Percentiles rank a stretch among this genome's conserved stretches.
Evolutionary conservation across 2,797 vertebrate species (phyloP).

Genomic region (Clarias fuscus): DNA sequence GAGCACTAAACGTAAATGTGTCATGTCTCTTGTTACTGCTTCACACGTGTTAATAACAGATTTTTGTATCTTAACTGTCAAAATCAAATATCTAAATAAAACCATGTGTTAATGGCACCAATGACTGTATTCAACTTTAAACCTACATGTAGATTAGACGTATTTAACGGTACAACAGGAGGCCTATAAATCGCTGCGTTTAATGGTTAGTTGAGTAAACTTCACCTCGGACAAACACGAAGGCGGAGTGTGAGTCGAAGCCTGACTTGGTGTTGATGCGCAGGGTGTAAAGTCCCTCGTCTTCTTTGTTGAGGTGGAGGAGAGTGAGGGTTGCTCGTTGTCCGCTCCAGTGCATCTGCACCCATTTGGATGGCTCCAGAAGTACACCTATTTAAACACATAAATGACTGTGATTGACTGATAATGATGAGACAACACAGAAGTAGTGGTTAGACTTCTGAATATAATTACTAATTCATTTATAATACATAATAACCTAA

Average conservation of each 20-base stretch:
- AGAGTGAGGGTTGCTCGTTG: conserved; percentile 87
- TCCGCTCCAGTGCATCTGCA: conserved; percentile 88
- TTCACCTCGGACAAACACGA: conserved; percentile 93
- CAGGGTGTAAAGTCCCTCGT: conserved; percentile 94
- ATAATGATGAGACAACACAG: background rate
- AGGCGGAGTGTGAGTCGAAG: conserved; percentile 87
- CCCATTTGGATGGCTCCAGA: conserved; percentile 89
- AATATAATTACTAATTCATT: background rate
- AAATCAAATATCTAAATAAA: background rate
- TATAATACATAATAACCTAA: background rate
- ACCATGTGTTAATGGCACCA: background rate
- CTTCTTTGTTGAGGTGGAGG: conserved; percentile 95
- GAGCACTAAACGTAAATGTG: too few relatives aligned
- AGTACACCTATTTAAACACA: conserved; percentile 72
- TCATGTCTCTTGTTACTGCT: too few relatives aligned
- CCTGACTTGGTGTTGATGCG: conserved; percentile 90
- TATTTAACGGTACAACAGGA: background rate
- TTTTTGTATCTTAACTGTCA: background rate
- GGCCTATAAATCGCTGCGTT: background rate
- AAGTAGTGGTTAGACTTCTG: background rate
- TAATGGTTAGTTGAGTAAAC: background rate
- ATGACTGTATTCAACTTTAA: background rate
- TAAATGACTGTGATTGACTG: background rate
- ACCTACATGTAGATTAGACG: too few relatives aligned
- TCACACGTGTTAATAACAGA: background rate